These are phyloP conservation scores for Drosophila atripex DNA, from an alignment of 2,888 invertebrate genomes.

Conservation along the genomic window DNA sequence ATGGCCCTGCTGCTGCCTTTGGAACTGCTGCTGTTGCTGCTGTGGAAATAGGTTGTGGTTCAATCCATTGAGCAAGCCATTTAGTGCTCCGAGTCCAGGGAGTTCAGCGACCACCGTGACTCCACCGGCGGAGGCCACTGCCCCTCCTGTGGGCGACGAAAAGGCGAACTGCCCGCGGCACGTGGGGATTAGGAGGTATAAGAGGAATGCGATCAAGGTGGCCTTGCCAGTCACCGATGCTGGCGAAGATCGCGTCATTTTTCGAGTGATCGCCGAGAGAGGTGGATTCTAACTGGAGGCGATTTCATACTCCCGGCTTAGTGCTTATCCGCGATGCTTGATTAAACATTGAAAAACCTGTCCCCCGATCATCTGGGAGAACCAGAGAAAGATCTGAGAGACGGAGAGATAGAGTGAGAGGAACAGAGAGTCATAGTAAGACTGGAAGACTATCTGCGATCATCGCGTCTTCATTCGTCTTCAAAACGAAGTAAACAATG, in stretches of 20 bases:
- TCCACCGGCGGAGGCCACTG: slow-evolving; percentile 57
- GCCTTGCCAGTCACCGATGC: slow-evolving; percentile 6
- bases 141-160: slow-evolving; percentile 46
- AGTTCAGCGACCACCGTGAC: slow-evolving; percentile 47
- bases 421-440: background rate
- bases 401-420: background rate
- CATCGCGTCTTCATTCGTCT: slow-evolving; percentile 7
- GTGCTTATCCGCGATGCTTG: slow-evolving; percentile 38
- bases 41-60: slow-evolving; percentile 19
- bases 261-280: slow-evolving; percentile 38
- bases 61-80: slow-evolving; percentile 15
- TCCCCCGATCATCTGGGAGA: slow-evolving; percentile 9
- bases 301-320: slow-evolving; percentile 18
- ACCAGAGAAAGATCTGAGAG: slow-evolving; percentile 6
- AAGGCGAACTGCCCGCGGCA: slow-evolving; percentile 49
- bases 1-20: slow-evolving; percentile 10
- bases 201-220: slow-evolving; percentile 13
- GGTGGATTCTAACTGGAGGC: slow-evolving; percentile 56
- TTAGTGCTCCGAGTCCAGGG: slow-evolving; percentile 41
- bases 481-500: slow-evolving; percentile 21
- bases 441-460: background rate
- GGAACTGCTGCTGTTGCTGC: slow-evolving; percentile 29
- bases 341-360: slow-evolving; percentile 32
- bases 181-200: slow-evolving; percentile 13
- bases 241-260: slow-evolving; percentile 30